Evolutionary conservation across 2,888 invertebrate genomes (phyloP), one percentile per base, ranked within the genome.

Genomic region (Ypsolopha sequella): DNA sequence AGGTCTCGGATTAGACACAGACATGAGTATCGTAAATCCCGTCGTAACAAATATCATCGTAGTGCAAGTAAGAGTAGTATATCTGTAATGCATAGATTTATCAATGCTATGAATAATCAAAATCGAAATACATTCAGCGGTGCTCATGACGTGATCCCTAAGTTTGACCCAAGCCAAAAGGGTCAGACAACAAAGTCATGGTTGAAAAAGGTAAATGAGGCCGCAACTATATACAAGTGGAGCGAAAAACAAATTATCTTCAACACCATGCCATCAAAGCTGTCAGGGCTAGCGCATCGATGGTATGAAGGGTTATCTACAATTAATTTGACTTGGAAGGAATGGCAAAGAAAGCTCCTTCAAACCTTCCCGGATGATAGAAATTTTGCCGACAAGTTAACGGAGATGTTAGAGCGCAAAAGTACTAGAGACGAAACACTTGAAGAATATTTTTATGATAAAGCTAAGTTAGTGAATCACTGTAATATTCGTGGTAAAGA

Each of bases 401-500:
- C 10, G 6, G 45, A 51, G 13, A 51, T 45, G 51, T 34, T 51
- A 7, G 36, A 13, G 9, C 41, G 51, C 2, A 45, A 8, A 33
- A 51, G 51, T 39, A 6, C 34, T 7, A 38, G 51, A n/a, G 51
- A 51, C 6, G 51, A 51, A 14, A 33, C 46, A 9, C 46, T 51
- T n/a, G 51, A 51, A 45, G 51, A 55, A 36, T 51, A 53, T 38
- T 55, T 51, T 33, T 50, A 54, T 35, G 57, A 57, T 14, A 58
- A 56, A 51, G 24, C 48, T 9, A 55, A 47, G 14, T 34, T 57
- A 13, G 52, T 57, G 0, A 53, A 41, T 6, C 48, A 41, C 34
- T 56, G 57, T 36, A 51, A 48, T 33, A 53, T 57, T 14, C 52
- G 43, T 43, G 56, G 55, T 1, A 55, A 49, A 45, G 52, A 58